Base-by-base conservation (phyloP, 2,888 invertebrate species). In the Lycocerus yunnanus region DNA sequence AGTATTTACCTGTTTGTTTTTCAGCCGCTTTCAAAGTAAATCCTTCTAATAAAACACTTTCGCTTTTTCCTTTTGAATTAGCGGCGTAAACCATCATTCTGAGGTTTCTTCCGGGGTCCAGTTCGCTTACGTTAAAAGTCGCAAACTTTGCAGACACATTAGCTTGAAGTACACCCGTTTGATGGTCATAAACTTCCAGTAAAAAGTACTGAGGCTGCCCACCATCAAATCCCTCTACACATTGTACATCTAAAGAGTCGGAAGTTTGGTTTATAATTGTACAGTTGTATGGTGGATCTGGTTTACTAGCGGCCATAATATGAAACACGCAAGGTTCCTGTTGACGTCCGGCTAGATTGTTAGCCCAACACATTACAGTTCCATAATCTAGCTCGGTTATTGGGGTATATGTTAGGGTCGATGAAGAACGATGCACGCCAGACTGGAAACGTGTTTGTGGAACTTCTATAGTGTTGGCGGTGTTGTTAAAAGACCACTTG, bases 401-500 rank as follows among this genome's bases (percentile, higher is more conserved):
- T 11, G 96, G 95, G 5, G 92, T 93, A 86, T 94, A 95, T 9
- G 92, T 92, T 68, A 95, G 89, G 8, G 93, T 92, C 66, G 92
- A 94, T 73, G 89, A 89, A 74, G 91, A 87, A 43, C 85, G 89
- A 18, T 87, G 85, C 3, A 88, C 83, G 68, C 88, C 89, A 14
- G 89, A 85, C 15, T 88, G 88, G 86, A 91, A 94, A 80, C 93
- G 92, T 81, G 90, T 89, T 80, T 90, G 90, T 59, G 93, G 91
- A 84, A 96, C 92, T 83, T 95, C 95, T 77, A 92, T 90, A 80
- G 92, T 92, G 84, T 95, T 95, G 79, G 94, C 92, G 58, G 95
- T 94, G 88, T 95, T 96, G 88, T 97, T 97, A 86, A 97, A 94
- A 21, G 93, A 92, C 96, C 96, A 96, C 82, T 93, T 93, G 87